phyloP scores from a whole-genome alignment of 1,140 invertebrate species.

The Drosophila nasuta region DNA sequence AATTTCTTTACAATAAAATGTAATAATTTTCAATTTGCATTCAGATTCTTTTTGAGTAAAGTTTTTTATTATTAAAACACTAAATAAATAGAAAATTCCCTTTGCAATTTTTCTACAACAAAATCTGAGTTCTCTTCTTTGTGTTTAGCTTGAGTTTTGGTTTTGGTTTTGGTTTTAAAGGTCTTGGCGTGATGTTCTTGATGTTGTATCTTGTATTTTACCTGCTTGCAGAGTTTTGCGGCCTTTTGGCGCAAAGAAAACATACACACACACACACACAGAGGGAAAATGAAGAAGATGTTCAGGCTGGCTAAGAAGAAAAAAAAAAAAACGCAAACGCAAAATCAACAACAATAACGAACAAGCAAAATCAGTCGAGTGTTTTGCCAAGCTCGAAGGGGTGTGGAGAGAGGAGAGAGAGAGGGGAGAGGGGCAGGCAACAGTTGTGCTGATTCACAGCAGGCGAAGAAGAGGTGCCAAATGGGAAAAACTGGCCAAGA shows the following conservation, averaged over 20 bases:
- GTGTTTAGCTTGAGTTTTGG: neutral
- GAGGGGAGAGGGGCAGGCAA: slow-evolving; percentile 7
- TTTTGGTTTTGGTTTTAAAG: slow-evolving; percentile 6
- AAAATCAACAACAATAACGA: slow-evolving; percentile 71
- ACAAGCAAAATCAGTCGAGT: slow-evolving; percentile 70
- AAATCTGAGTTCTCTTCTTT: slow-evolving; percentile 5
- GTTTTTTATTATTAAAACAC: no score
- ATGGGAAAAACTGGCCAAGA: slow-evolving; percentile 58
- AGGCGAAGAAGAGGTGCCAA: slow-evolving; percentile 66
- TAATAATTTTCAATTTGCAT: no score
- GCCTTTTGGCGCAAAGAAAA: slow-evolving; percentile 21
- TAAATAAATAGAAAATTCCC: neutral
- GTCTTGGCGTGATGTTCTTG: no score
- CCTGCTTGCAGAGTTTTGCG: slow-evolving; percentile 13
- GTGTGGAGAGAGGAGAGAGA: neutral
- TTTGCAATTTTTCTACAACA: neutral
- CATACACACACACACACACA: neutral
- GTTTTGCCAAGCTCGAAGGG: slow-evolving; percentile 38
- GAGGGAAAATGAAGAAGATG: slow-evolving; percentile 3
- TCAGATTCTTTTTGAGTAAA: no score
- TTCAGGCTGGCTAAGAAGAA: slow-evolving; percentile 2
- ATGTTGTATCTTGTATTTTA: slow-evolving; percentile 4
- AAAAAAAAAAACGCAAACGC: slow-evolving; percentile 46
- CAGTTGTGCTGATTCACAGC: slow-evolving; percentile 69
- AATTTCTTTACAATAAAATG: no score